Percentiles rank a stretch among this genome's conserved stretches.
phyloP scores from a whole-genome alignment of 2,797 vertebrate genomes.

The Alfaro cultratus region DNA sequence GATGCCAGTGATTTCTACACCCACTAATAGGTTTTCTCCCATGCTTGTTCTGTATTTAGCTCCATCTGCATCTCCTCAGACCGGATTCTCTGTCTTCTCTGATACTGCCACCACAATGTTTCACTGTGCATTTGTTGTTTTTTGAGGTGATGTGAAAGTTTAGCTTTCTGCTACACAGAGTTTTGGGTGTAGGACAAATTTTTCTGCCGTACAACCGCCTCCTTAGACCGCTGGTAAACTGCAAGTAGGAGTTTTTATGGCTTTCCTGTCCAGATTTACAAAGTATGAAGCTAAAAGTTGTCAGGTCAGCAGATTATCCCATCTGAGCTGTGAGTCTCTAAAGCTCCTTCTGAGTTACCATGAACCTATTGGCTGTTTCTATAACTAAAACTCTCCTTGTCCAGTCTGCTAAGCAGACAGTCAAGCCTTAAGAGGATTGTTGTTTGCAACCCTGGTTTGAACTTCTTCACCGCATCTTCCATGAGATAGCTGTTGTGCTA shows the following conservation, averaged over 20 bases:
- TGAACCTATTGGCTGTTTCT: neutral
- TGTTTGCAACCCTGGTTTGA: neutral
- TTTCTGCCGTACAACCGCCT: neutral
- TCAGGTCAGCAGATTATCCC: neutral
- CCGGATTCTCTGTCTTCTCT: neutral
- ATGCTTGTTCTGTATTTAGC: neutral
- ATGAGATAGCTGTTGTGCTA: neutral
- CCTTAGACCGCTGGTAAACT: neutral
- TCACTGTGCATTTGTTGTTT: neutral
- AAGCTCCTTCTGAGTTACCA: neutral
- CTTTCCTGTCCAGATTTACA: neutral
- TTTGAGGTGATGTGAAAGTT: neutral
- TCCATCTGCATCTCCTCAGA: neutral
- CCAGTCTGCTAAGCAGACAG: neutral
- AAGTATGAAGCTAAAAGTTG: neutral
- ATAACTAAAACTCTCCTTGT: neutral
- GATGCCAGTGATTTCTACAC: neutral
- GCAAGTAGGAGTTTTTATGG: neutral
- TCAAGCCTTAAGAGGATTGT: neutral
- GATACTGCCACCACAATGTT: neutral
- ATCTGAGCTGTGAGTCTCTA: neutral
- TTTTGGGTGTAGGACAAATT: neutral
- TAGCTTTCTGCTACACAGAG: neutral
- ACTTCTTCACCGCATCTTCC: neutral
- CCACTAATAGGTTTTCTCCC: neutral